phyloP scores from a whole-genome alignment of 2,797 vertebrate species.

The Sternotherus odoratus region DNA sequence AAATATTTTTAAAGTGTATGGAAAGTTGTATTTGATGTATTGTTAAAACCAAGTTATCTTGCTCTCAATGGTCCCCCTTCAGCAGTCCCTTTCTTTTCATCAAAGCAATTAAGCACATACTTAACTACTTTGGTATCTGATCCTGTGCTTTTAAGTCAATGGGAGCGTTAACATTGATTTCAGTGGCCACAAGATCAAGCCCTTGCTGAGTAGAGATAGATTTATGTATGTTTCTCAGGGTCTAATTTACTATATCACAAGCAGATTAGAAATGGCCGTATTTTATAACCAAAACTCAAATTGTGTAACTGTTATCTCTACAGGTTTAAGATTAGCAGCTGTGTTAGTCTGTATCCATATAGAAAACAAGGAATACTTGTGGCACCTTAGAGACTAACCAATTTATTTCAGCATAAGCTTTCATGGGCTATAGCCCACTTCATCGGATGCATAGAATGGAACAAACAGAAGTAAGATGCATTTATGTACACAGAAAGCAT shows the following conservation, averaged over 20 bases:
- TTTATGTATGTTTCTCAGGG: not conserved
- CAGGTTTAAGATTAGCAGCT: too few relatives aligned
- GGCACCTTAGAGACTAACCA: too few relatives aligned
- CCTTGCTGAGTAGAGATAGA: not conserved
- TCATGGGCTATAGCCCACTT: too few relatives aligned
- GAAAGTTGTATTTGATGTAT: not conserved
- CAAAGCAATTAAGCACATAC: not conserved
- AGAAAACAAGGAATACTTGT: too few relatives aligned
- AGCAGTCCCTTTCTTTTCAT: not conserved
- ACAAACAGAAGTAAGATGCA: too few relatives aligned
- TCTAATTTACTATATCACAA: too few relatives aligned
- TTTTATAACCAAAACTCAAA: not conserved
- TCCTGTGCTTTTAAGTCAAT: not conserved
- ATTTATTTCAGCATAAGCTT: too few relatives aligned
- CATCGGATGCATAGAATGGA: too few relatives aligned
- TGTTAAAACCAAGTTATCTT: not conserved
- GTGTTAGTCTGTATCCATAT: too few relatives aligned
- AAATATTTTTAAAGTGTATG: not conserved
- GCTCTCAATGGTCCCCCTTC: not conserved
- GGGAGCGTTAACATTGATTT: not conserved
- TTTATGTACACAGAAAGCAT: too few relatives aligned
- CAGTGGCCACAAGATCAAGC: not conserved
- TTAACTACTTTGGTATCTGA: not conserved
- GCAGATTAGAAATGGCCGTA: not conserved
- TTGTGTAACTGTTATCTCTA: too few relatives aligned